Evolutionary conservation across 2,888 invertebrate species (phyloP).

Genomic region (Trichopria drosophilae): DNA sequence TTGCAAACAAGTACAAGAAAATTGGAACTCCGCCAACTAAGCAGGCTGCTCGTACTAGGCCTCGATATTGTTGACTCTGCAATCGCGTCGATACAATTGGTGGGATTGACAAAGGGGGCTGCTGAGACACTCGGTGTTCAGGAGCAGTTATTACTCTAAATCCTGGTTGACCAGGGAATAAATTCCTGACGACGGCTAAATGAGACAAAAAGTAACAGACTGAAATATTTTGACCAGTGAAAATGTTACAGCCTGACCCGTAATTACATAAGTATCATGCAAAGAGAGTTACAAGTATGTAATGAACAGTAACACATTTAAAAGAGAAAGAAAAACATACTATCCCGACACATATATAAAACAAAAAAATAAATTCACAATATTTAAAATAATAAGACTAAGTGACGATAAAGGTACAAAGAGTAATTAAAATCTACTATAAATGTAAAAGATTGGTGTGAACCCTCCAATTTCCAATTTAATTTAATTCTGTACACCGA

Average conservation of each 20-base stretch:
- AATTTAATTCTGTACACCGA: background rate
- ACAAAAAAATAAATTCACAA: too few species aligned
- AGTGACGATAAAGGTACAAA: too few species aligned
- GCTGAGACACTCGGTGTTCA: constrained; percentile 58
- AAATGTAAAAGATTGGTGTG: too few species aligned
- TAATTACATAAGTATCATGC: too few species aligned
- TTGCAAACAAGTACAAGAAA: constrained; percentile 70
- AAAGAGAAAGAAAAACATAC: constrained; percentile 1
- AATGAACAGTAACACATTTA: too few species aligned
- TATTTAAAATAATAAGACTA: too few species aligned
- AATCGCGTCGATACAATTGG: constrained; percentile 54
- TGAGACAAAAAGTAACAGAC: constrained; percentile 7
- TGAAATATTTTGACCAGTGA: background rate
- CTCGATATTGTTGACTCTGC: constrained; percentile 60
- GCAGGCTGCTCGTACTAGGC: constrained; percentile 63
- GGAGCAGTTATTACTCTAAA: constrained; percentile 57
- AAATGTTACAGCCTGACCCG: too few species aligned
- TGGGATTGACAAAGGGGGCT: constrained; percentile 56
- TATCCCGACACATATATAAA: too few species aligned
- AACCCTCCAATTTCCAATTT: constrained; percentile 1
- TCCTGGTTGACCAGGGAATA: constrained; percentile 58
- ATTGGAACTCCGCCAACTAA: constrained; percentile 68
- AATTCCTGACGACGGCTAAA: constrained; percentile 52
- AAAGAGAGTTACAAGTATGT: too few species aligned
- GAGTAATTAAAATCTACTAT: too few species aligned